These are phyloP conservation scores for Scaptomyza pallida DNA, from an alignment of 1,140 invertebrate genomes.

Conservation along the genomic window DNA sequence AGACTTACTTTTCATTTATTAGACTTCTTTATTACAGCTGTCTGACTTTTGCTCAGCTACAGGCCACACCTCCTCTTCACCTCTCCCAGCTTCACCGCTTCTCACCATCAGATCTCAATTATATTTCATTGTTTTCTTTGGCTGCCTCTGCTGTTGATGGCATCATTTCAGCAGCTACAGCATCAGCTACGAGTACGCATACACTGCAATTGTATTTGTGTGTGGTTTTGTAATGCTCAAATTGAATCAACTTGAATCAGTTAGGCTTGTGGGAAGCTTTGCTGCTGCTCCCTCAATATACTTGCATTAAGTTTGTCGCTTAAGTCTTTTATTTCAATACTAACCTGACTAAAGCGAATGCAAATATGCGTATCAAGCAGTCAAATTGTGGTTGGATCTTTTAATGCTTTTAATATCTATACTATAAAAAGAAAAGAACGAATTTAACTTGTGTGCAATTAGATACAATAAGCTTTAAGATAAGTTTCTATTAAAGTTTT, in stretches of 20 bases:
- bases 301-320: conserved; percentile 62
- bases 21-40: conserved; percentile 52
- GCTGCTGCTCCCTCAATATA: conserved; percentile 59
- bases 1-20: conserved; percentile 47
- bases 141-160: conserved; percentile 62
- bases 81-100: conserved; percentile 5
- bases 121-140: conserved; percentile 39
- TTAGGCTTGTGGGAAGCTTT: conserved; percentile 62
- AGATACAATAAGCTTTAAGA: too few species aligned
- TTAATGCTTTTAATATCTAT: too few species aligned
- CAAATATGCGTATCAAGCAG: background rate
- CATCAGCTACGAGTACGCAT: conserved; percentile 52
- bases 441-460: too few species aligned
- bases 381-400: background rate
- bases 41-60: conserved; percentile 41
- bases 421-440: too few species aligned
- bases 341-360: conserved; percentile 1
- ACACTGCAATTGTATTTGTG: conserved; percentile 17
- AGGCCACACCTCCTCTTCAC: conserved; percentile 16
- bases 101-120: conserved; percentile 29
- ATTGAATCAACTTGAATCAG: conserved; percentile 4
- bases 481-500: too few species aligned
- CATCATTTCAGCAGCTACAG: conserved; percentile 73
- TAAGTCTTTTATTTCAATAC: conserved; percentile 61
- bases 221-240: conserved; percentile 64